A percentile compares a stretch with the other conserved stretches of the same genome.
Conservation (phyloP, 2,113 vertebrate genomes). For the Candoia aspera region DNA sequence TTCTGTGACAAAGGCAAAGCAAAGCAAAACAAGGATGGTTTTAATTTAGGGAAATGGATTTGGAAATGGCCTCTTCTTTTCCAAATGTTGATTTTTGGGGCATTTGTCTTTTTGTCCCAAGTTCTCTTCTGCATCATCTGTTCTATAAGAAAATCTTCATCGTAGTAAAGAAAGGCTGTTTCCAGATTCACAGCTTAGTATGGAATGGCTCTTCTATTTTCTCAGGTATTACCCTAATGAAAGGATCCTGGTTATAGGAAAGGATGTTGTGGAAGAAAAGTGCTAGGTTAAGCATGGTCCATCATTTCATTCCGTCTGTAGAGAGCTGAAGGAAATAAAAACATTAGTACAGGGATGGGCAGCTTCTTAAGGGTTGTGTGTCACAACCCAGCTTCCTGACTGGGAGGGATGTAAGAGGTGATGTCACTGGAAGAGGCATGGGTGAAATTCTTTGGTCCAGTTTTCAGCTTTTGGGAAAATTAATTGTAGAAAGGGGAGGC, state of each 20-base stretch:
- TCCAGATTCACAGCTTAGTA: background rate
- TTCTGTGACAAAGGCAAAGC: slow-evolving; percentile 13
- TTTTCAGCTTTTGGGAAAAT: background rate
- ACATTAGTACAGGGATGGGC: background rate
- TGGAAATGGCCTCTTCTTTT: background rate
- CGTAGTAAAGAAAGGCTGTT: background rate
- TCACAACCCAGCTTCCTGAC: background rate
- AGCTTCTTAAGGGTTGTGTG: background rate
- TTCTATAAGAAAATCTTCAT: background rate
- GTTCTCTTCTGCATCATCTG: background rate
- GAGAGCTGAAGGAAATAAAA: background rate
- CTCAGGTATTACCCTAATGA: background rate
- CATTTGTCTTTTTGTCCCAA: background rate
- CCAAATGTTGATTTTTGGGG: background rate
- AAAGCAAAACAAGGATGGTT: slow-evolving; percentile 21
- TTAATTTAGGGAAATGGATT: background rate
- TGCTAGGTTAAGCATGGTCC: background rate
- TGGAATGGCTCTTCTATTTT: background rate
- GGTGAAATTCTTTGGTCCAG: background rate
- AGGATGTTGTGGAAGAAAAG: background rate
- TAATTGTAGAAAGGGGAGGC: background rate
- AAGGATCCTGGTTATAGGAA: background rate
- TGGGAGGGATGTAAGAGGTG: background rate
- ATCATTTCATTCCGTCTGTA: background rate
- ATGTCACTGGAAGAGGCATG: background rate